Percentiles rank a stretch among this genome's conserved stretches.
Evolutionary conservation across 2,797 vertebrate genomes (phyloP).

Genomic region (Lithobates pipiens): DNA sequence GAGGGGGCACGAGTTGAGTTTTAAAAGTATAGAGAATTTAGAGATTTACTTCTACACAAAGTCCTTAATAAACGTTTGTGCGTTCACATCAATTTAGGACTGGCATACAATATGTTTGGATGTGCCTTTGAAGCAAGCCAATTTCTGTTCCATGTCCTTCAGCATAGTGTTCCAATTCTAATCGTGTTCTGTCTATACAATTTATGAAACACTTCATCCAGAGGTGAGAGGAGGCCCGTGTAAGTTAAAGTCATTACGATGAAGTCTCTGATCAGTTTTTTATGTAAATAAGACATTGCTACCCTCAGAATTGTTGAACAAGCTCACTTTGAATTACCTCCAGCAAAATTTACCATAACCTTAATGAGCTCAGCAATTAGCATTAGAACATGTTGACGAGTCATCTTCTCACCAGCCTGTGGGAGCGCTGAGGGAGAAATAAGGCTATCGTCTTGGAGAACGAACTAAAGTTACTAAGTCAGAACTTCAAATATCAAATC

Average conservation of each 20-base stretch:
- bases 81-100: background rate
- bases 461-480: background rate
- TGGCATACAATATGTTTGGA: background rate
- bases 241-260: constrained; percentile 35
- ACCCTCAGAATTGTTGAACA: constrained; percentile 8
- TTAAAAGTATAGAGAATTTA: background rate
- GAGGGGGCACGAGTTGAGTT: no score
- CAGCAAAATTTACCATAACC: constrained; percentile 22
- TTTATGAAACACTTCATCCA: constrained; percentile 48
- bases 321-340: constrained; percentile 37
- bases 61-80: background rate
- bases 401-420: constrained; percentile 28
- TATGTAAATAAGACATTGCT: constrained; percentile 48
- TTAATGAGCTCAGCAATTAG: constrained; percentile 50
- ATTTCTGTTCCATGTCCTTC: constrained; percentile 43
- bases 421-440: constrained; percentile 43
- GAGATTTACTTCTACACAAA: background rate
- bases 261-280: constrained; percentile 43
- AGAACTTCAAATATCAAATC: constrained; percentile 27
- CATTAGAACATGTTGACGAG: constrained; percentile 29
- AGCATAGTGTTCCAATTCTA: constrained; percentile 24
- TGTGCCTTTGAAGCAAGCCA: constrained; percentile 32
- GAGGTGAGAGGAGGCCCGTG: constrained; percentile 13
- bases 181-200: constrained; percentile 29
- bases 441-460: background rate